These are phyloP conservation scores for Xiphorhynchus erythropygius DNA, from an alignment of 2,797 vertebrate species.

Conservation along the genomic window DNA sequence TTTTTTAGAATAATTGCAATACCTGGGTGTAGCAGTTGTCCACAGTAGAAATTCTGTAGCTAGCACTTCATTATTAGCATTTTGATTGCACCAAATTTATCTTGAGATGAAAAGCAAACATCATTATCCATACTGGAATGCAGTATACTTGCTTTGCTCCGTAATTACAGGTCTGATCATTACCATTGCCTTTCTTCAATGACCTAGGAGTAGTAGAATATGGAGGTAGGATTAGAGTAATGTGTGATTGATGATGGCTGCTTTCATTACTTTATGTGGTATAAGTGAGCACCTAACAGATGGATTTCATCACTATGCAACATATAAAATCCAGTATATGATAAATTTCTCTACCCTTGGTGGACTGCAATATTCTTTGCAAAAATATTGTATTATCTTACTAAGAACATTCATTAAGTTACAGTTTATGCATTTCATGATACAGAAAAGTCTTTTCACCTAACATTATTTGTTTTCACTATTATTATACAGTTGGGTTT, in stretches of 20 bases:
- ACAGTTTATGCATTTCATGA: slow-evolving; percentile 50
- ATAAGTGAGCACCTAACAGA: slow-evolving; percentile 67
- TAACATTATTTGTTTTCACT: background rate
- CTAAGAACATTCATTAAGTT: slow-evolving; percentile 65
- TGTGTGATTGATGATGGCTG: slow-evolving; percentile 64
- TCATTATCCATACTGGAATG: slow-evolving; percentile 48
- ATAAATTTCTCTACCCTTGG: slow-evolving; percentile 66
- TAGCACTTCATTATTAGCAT: slow-evolving; percentile 65
- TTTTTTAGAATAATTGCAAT: slow-evolving; percentile 24
- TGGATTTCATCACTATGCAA: slow-evolving; percentile 70
- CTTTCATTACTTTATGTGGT: slow-evolving; percentile 41
- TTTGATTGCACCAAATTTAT: slow-evolving; percentile 62
- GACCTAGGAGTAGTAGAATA: slow-evolving; percentile 59
- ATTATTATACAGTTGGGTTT: background rate
- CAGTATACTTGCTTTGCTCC: slow-evolving; percentile 24
- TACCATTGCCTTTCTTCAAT: slow-evolving; percentile 57
- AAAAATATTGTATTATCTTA: slow-evolving; percentile 59
- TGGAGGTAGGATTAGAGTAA: slow-evolving; percentile 59
- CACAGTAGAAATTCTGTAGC: slow-evolving; percentile 26
- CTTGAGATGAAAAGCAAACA: slow-evolving; percentile 68
- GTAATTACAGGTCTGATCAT: slow-evolving; percentile 69
- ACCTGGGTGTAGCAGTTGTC: slow-evolving; percentile 11
- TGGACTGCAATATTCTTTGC: slow-evolving; percentile 34
- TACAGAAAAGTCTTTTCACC: slow-evolving; percentile 18
- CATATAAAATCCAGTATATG: slow-evolving; percentile 59